Base-by-base conservation (phyloP, 2,888 invertebrate species). In the Morpho helenor region DNA sequence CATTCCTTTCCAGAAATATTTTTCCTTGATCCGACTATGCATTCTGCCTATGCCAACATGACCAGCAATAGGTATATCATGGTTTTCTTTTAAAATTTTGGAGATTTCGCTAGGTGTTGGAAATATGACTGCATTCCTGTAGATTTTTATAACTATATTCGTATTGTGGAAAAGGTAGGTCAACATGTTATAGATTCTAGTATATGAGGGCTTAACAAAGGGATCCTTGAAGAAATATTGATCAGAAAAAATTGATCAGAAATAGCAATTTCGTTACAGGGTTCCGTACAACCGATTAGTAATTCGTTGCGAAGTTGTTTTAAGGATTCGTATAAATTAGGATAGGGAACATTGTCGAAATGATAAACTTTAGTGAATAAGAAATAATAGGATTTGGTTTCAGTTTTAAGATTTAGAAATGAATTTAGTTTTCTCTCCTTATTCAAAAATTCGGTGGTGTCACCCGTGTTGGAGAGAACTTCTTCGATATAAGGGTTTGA, bases 401-500 rank as follows among this genome's bases (percentile, higher is more conserved):
- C 46, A 4, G 43, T 9, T 2, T 10, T 10, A 2, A 59, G 6
- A 8, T 47, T 16, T 41, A 31, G 0, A 40, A 45, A 57, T 39
- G 56, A 48, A n/a, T 57, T 22, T 40, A 62, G 39, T 42, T 16
- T 23, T 56, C 51, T 62, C 52, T 64, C 62, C 8, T 10, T 47
- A n/a, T 57, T n/a, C 7, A 59, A 3, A 9, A 61, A 40, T 42
- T 7, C 23, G 42, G 48, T 9, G 22, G 49, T 8, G 54, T 50
- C 50, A 53, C 41, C 2, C 39, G 44, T 22, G 8, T 59, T 59
- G n/a, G 7, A 8, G 22, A 73, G 42, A 7, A 68, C 56, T 58
- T 66, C 63, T 56, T 65, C 42, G 9, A 68, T 9, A 50, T 68
- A 65, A 0, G 66, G 68, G 8, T 63, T 70, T 7, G 70, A 65